These are phyloP conservation scores for Oligia strigilis DNA, from an alignment of 2,888 invertebrate species.

Conservation along the genomic window DNA sequence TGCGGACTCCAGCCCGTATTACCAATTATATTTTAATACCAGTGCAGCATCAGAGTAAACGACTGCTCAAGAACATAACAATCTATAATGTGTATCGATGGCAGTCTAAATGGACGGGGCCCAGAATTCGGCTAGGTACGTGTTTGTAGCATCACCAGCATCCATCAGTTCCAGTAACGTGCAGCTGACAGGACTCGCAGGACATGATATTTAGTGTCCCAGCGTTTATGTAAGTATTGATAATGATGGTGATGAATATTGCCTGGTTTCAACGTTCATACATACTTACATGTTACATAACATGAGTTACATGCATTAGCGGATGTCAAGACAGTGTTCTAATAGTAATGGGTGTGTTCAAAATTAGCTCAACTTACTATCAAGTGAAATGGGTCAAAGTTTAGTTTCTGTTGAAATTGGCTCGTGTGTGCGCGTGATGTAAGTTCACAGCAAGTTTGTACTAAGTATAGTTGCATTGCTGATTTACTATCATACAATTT, in stretches of 20 bases:
- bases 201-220: too few species aligned
- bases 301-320: neutral
- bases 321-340: neutral
- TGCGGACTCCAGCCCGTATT: too few species aligned
- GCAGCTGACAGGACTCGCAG: too few species aligned
- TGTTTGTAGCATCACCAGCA: too few species aligned
- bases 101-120: too few species aligned
- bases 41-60: neutral
- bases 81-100: too few species aligned
- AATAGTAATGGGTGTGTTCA: constrained; percentile 26
- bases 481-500: constrained; percentile 51
- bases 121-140: too few species aligned
- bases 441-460: constrained; percentile 34
- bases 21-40: too few species aligned
- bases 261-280: neutral
- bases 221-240: neutral
- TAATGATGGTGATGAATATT: neutral
- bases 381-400: constrained; percentile 47
- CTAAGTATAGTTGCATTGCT: constrained; percentile 35
- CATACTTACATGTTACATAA: neutral
- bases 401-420: constrained; percentile 40
- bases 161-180: too few species aligned
- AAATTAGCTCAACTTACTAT: constrained; percentile 37
- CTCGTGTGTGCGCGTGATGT: constrained; percentile 28
- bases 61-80: neutral